Conservation (phyloP, 2,113 vertebrate species). For the Ammodytes marinus region DNA sequence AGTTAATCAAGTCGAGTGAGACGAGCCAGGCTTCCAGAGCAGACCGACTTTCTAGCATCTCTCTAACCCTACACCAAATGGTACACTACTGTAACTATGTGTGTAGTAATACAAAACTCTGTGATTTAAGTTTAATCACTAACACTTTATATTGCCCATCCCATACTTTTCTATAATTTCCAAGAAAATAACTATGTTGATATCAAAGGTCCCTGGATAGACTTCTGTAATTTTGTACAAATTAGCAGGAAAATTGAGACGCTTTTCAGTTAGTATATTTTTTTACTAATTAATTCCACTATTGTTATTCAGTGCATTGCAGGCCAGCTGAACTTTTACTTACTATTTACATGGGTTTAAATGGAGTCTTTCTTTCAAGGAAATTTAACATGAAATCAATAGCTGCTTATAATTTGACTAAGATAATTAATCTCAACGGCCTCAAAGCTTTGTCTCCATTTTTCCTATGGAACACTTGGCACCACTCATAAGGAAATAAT, state of each 20-base stretch:
- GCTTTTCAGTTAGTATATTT: slow-evolving; percentile 1
- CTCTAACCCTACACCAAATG: slow-evolving; percentile 17
- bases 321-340: background rate
- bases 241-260: background rate
- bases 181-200: background rate
- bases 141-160: background rate
- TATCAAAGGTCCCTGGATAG: background rate
- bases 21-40: slow-evolving; percentile 50
- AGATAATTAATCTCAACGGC: background rate
- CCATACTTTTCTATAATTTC: background rate
- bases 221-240: slow-evolving; percentile 1
- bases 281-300: background rate
- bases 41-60: slow-evolving; percentile 19
- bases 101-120: background rate
- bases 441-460: background rate
- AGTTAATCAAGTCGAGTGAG: slow-evolving; percentile 70
- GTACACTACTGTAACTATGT: slow-evolving; percentile 1
- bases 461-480: background rate
- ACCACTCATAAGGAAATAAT: background rate
- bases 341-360: background rate
- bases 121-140: background rate
- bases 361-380: background rate
- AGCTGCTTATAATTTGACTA: background rate
- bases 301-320: background rate
- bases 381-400: background rate